Conservation (phyloP, 1,140 invertebrate species). For the Hyles euphorbiae region DNA sequence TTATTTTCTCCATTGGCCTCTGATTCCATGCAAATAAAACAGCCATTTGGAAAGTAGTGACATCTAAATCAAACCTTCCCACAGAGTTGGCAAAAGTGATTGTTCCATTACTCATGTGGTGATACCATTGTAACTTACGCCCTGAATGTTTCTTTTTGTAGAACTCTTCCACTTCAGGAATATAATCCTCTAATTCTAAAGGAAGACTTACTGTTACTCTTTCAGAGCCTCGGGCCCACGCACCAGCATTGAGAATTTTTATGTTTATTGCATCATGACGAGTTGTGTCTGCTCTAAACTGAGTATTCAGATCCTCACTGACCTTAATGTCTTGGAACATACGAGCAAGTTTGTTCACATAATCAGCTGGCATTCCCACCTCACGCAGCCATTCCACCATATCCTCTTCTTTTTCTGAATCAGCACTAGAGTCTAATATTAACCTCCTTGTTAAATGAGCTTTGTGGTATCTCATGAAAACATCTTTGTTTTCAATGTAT, state of each 20-base stretch:
- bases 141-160: slow-evolving; percentile 98
- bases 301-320: slow-evolving; percentile 97
- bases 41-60: slow-evolving; percentile 99
- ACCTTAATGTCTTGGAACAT: slow-evolving; percentile 99
- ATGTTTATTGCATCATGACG: slow-evolving; percentile 87
- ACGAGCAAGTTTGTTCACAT: slow-evolving; percentile 97
- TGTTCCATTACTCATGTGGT: slow-evolving; percentile 99
- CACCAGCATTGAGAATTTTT: slow-evolving; percentile 98
- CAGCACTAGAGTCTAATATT: slow-evolving; percentile 96
- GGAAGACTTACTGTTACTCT: slow-evolving; percentile 96
- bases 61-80: slow-evolving; percentile 97
- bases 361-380: slow-evolving; percentile 99
- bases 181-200: slow-evolving; percentile 97
- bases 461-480: slow-evolving; percentile 99
- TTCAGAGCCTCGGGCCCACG: slow-evolving; percentile 97
- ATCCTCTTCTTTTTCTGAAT: slow-evolving; percentile 99
- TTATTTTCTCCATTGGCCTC: slow-evolving; percentile 91
- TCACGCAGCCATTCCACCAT: slow-evolving; percentile 98
- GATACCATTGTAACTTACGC: slow-evolving; percentile 99
- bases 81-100: slow-evolving; percentile 96
- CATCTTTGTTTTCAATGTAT: slow-evolving; percentile 99
- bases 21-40: slow-evolving; percentile 99
- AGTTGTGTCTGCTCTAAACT: slow-evolving; percentile 86
- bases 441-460: slow-evolving; percentile 97
- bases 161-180: slow-evolving; percentile 97